Base-by-base conservation (phyloP, 2,113 vertebrate genomes). In the Catharus bicknelli region DNA sequence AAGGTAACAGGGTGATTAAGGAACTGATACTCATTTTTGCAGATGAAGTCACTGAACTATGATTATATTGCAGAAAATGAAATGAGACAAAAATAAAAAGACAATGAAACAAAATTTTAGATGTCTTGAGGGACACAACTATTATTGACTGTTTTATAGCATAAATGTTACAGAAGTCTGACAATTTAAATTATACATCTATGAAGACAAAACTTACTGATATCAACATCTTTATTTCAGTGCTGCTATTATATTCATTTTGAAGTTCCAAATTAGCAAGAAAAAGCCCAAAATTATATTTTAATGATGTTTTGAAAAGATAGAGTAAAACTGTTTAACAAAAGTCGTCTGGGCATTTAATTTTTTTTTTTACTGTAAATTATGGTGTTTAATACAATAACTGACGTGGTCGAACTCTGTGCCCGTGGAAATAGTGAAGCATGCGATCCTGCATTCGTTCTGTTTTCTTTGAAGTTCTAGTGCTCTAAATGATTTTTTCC, bases 31-130 rank as follows among this genome's bases (percentile, higher is more conserved):
- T 96, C 55, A 55, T 81, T 86, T 82, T 93, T 93, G 61, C 94
- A 96, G 93, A 95, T 59, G 43, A 95, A 97, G 95, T 87, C 23
- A 38, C 83, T 92, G 94, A 96, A 95, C 94, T 96, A 90, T 95
- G 94, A 96, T 96, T 96, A 81, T 96, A 90, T 94, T 96, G 96
- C 82, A 88, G 90, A 95, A 97, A 97, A 97, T 96, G 86, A 96
- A 95, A 97, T 90, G 64, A 83, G 75, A 96, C 95, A 95, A 89
- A 97, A 96, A 95, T 88, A 86, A 96, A 97, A 97, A 88, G 70
- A 83, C 95, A 97, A 79, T 96, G 94, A 98, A 95, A 62, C 92
- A 95, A 95, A 97, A 87, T 94, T 96, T 92, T 59, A 83, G 55
- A 53, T 91, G 86, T 96, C 95, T 97, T 69, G 79, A 96, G 85